phyloP scores from a whole-genome alignment of 1,140 invertebrate genomes.

The Camponotus floridanus region DNA sequence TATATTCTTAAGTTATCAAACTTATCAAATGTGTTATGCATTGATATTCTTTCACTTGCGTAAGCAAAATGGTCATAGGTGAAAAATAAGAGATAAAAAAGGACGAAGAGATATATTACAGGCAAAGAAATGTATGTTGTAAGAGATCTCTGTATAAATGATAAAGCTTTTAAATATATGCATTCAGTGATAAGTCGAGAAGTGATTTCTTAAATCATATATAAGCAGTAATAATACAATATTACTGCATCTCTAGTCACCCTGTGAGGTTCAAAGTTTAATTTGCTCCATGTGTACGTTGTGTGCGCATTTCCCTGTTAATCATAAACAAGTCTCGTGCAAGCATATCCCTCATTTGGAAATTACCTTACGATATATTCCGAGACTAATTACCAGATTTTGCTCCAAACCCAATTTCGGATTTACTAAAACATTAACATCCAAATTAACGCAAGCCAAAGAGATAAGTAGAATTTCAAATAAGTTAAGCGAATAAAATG shows the following conservation, averaged over 20 bases:
- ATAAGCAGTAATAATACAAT: constrained; percentile 21
- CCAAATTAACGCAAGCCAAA: constrained; percentile 32
- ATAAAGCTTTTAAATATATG: too few relatives aligned
- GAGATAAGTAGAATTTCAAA: not conserved
- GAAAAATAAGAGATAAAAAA: too few relatives aligned
- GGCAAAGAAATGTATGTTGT: too few relatives aligned
- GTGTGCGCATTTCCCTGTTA: constrained; percentile 40
- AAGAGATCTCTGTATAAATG: too few relatives aligned
- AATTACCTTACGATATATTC: constrained; percentile 64
- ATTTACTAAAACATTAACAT: constrained; percentile 55
- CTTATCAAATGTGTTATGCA: too few relatives aligned
- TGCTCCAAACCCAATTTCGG: constrained; percentile 59
- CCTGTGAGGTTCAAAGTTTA: constrained; percentile 53
- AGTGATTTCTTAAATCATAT: constrained; percentile 11
- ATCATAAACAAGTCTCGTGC: constrained; percentile 50
- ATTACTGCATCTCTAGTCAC: not conserved
- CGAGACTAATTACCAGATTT: constrained; percentile 62
- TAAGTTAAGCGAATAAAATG: constrained; percentile 4
- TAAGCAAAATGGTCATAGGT: too few relatives aligned
- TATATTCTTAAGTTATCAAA: too few relatives aligned
- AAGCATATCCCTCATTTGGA: constrained; percentile 32
- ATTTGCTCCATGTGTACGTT: constrained; percentile 26
- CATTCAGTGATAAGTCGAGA: not conserved
- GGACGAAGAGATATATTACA: too few relatives aligned
- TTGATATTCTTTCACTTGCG: too few relatives aligned